Evolutionary conservation across 2,888 invertebrate species (phyloP).

Genomic region (Trachelus tabidus): DNA sequence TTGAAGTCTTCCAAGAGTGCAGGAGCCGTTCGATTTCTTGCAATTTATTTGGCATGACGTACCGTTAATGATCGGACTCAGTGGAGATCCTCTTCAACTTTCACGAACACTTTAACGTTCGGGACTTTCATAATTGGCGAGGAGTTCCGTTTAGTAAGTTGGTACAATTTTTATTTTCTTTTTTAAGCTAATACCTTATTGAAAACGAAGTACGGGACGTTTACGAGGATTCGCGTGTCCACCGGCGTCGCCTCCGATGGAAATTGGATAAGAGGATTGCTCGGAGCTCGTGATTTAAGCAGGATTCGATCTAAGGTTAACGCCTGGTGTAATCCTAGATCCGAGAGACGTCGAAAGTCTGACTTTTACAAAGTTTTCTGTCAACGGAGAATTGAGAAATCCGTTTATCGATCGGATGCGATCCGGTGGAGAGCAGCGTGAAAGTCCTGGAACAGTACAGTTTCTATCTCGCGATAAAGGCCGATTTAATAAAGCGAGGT

Average conservation of each 20-base stretch:
- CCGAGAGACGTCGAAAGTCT: background rate
- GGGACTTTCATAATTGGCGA: background rate
- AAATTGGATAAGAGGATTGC: background rate
- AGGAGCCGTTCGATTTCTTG: conserved; percentile 29
- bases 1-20: conserved; percentile 30
- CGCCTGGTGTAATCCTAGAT: background rate
- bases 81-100: conserved; percentile 29
- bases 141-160: conserved; percentile 34
- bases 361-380: background rate
- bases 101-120: conserved; percentile 27
- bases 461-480: background rate
- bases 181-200: conserved; percentile 35
- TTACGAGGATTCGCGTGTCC: background rate
- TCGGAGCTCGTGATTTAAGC: background rate
- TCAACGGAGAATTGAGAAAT: background rate
- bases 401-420: background rate
- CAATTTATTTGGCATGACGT: conserved; percentile 51
- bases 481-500: background rate
- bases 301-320: background rate
- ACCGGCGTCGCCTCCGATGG: background rate
- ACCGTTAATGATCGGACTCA: conserved; percentile 47
- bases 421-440: background rate
- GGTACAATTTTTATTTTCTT: conserved; percentile 22
- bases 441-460: background rate
- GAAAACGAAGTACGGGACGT: conserved; percentile 17